Conservation (phyloP, 1,140 invertebrate species). For the Phymastichus coffea region DNA sequence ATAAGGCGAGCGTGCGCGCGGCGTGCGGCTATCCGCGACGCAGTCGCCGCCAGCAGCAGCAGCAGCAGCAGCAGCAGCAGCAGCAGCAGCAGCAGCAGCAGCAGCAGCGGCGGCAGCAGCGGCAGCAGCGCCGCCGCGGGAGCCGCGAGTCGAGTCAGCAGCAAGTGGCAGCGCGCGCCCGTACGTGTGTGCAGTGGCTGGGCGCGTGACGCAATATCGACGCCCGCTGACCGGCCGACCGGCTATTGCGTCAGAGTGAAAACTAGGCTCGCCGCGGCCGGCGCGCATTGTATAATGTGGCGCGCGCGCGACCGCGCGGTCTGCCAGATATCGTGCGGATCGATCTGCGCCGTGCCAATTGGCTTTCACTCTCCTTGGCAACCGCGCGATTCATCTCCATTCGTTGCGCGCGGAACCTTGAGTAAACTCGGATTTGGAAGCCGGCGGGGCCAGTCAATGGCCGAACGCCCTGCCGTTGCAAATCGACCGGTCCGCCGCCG, state of each 20-base stretch:
- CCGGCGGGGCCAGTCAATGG: not conserved
- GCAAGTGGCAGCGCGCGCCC: too few species aligned
- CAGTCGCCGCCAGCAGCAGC: too few species aligned
- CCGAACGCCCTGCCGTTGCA: constrained; percentile 13
- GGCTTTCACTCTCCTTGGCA: constrained; percentile 7
- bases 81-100: too few species aligned
- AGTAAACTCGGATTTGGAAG: not conserved
- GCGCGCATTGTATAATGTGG: constrained; percentile 30
- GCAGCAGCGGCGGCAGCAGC: too few species aligned
- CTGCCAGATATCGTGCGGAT: not conserved
- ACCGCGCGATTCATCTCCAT: not conserved
- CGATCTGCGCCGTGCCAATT: too few species aligned
- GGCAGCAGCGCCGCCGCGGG: too few species aligned
- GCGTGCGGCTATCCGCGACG: too few species aligned
- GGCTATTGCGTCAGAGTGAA: constrained; percentile 35
- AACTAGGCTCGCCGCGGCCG: too few species aligned
- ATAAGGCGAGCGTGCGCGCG: too few species aligned
- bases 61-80: too few species aligned
- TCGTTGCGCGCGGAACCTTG: not conserved
- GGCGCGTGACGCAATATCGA: constrained; percentile 19
- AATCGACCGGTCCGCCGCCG: not conserved
- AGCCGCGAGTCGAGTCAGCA: too few species aligned
- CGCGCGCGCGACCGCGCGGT: not conserved
- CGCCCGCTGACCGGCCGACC: not conserved
- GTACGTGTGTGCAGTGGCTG: not conserved